Percentiles rank a stretch among this genome's conserved stretches.
phyloP scores from a whole-genome alignment of 2,888 invertebrate species.

The Griposia aprilina region DNA sequence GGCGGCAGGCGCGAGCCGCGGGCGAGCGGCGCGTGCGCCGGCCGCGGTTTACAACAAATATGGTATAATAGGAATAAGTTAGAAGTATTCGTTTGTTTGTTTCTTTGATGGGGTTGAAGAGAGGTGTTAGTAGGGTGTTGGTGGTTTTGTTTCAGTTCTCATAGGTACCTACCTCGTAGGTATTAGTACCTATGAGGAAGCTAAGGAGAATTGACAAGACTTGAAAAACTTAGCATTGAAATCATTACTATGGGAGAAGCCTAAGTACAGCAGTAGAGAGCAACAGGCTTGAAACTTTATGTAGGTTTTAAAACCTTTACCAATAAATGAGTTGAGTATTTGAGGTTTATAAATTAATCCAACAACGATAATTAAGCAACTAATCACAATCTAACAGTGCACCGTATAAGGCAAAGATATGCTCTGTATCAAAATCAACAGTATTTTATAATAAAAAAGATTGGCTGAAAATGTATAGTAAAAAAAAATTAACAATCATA shows the following conservation, averaged over 20 bases:
- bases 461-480: not conserved
- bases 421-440: not conserved
- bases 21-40: slow-evolving; percentile 67
- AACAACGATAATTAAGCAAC: no score
- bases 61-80: slow-evolving; percentile 67
- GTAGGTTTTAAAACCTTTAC: not conserved
- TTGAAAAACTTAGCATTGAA: not conserved
- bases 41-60: slow-evolving; percentile 62
- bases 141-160: slow-evolving; percentile 1
- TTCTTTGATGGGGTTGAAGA: slow-evolving; percentile 44
- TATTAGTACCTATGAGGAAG: not conserved
- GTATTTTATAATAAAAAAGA: not conserved
- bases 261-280: not conserved
- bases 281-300: not conserved
- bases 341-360: not conserved
- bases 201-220: not conserved
- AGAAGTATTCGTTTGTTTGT: slow-evolving; percentile 63
- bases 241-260: not conserved
- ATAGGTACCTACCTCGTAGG: no score
- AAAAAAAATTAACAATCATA: not conserved
- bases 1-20: slow-evolving; percentile 60
- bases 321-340: not conserved
- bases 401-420: not conserved
- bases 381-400: not conserved
- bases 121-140: slow-evolving; percentile 20